Base-by-base conservation (phyloP, 2,888 invertebrate species). In the Agrypnus murinus region DNA sequence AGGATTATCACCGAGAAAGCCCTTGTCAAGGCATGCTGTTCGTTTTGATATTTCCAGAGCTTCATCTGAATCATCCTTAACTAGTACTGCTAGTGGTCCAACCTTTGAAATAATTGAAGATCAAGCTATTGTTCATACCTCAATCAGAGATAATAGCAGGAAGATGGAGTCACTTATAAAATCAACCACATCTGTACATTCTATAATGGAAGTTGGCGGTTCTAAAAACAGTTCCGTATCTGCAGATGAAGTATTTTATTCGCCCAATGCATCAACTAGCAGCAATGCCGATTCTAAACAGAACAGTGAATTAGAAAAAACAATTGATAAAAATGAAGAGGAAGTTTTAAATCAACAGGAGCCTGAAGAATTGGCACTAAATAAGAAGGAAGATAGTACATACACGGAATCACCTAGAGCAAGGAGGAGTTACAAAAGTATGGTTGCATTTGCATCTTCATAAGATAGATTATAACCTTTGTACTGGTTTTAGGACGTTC, bases 1-100 rank as follows among this genome's bases (percentile, higher is more conserved):
- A 36, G 76, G 76, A 15, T 67, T 82, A 36, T 73, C 78, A 4
- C 77, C 80, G 10, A 75, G 82, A 57, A 78, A 79, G 68, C 50
- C 71, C 6, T 72, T 77, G 57, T 71, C 78, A n/a, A 70, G 77
- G 2, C 72, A 72, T 9, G 79, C 50, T 12, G 77, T 77, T 10
- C 64, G 73, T 15, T 77, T 77, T 67, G 66, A 74, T n/a, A 67
- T 73, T 15, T 71, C 74, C 0, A 46, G 57, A 32, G 10, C 50
- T 17, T 43, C 69, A 6, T 67, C 65, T 38, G 74, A 74, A 64
- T 60, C 48, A 9, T 71, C 73, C 58, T 14, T 65, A 36, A 62
- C 48, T 12, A 53, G 48, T 62, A 64, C 8, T 14, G 8, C 15
- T 12, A 63, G 58, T 40, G 36, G 53, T 15, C 40, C 57, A 34